Conservation (phyloP, 2,113 vertebrate species). For the Phaethornis superciliosus region DNA sequence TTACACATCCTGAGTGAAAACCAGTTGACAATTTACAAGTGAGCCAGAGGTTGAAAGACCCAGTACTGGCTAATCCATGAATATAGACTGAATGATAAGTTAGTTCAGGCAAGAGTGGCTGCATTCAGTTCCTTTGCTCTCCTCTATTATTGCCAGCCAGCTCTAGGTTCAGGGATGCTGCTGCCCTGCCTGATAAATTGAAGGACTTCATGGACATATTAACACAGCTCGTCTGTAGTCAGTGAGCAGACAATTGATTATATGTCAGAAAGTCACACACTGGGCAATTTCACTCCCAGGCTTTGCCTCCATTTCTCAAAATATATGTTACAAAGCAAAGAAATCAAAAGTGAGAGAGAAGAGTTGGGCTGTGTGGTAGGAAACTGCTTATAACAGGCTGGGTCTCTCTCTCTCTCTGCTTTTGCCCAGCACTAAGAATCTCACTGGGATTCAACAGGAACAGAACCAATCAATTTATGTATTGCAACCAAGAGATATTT, state of each 20-base stretch:
- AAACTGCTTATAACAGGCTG: background rate
- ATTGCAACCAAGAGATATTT: background rate
- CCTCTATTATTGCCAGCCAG: background rate
- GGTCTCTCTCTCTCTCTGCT: background rate
- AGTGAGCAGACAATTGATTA: conserved; percentile 68
- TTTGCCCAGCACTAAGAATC: background rate
- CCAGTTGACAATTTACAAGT: background rate
- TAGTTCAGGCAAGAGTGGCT: conserved; percentile 2
- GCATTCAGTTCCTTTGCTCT: conserved; percentile 5
- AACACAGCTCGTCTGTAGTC: conserved; percentile 32
- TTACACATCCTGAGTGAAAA: background rate
- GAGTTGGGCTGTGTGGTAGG: background rate
- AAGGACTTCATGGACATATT: conserved; percentile 55
- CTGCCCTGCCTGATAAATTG: conserved; percentile 49
- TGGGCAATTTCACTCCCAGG: conserved; percentile 53
- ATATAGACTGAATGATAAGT: conserved; percentile 34
- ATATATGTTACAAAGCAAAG: conserved; percentile 13
- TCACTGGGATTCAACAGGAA: background rate
- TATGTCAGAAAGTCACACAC: conserved; percentile 60
- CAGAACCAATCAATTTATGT: fast-evolving
- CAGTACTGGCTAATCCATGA: conserved; percentile 6
- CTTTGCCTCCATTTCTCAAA: conserved; percentile 56
- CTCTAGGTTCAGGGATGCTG: conserved; percentile 7
- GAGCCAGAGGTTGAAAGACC: conserved; percentile 2
- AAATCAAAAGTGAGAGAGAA: conserved; percentile 36